Evolutionary conservation across 2,888 invertebrate species (phyloP).

Genomic region (Barypeithes pellucidus): DNA sequence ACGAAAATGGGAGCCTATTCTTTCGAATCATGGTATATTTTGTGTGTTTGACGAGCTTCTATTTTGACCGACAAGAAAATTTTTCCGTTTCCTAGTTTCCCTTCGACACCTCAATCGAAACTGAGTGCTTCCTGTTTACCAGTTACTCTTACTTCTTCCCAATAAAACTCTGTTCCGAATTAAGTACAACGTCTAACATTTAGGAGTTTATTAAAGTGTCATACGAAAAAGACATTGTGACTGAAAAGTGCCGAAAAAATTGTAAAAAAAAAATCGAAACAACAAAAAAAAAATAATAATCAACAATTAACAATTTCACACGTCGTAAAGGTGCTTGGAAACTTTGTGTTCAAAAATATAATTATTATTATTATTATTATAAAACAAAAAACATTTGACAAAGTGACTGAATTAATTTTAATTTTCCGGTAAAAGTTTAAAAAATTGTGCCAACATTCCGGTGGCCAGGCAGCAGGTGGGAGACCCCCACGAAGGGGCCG

Average conservation of each 20-base stretch:
- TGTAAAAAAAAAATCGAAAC: background rate
- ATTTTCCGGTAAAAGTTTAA: background rate
- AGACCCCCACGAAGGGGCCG: slow-evolving; percentile 68
- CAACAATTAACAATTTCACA: no score
- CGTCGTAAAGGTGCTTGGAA: background rate
- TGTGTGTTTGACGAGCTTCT: background rate
- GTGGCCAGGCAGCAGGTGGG: slow-evolving; percentile 69
- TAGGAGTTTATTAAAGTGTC: background rate
- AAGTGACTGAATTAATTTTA: background rate
- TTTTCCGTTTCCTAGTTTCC: background rate
- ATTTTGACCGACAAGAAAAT: background rate
- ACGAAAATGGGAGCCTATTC: background rate
- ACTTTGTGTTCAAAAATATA: background rate
- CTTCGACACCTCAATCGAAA: background rate
- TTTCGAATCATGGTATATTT: background rate
- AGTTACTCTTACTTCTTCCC: background rate
- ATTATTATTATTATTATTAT: no score
- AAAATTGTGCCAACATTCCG: slow-evolving; percentile 67
- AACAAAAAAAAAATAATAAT: background rate
- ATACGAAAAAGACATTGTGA: background rate
- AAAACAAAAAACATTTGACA: background rate
- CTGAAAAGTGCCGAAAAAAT: slow-evolving; percentile 1
- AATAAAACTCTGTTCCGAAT: background rate
- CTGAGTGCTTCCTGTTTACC: background rate
- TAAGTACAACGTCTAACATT: background rate